phyloP scores from a whole-genome alignment of 1,140 invertebrate genomes.

The Drosophila repleta region DNA sequence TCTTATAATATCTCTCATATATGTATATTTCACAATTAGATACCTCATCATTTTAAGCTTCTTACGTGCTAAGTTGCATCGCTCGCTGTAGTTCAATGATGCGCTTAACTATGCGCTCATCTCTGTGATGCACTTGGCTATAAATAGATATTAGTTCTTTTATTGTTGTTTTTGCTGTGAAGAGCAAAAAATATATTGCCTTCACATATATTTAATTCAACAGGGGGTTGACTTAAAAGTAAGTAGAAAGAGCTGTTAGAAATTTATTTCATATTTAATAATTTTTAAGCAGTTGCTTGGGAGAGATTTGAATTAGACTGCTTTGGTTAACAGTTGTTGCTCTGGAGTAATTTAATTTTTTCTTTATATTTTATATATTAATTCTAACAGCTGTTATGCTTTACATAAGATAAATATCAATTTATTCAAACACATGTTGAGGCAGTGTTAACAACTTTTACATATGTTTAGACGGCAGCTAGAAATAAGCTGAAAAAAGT shows the following conservation, averaged over 20 bases:
- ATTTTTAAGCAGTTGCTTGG: no score
- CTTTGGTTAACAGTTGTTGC: no score
- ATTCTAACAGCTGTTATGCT: no score
- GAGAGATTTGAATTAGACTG: no score
- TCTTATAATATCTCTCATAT: constrained; percentile 17
- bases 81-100: constrained; percentile 1
- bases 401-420: no score
- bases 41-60: constrained; percentile 44
- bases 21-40: constrained; percentile 48
- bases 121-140: constrained; percentile 45
- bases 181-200: constrained; percentile 47
- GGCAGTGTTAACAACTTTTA: no score
- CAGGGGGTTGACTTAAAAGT: constrained; percentile 30
- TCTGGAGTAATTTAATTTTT: no score
- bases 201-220: constrained; percentile 60
- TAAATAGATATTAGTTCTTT: constrained; percentile 49
- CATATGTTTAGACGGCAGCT: no score
- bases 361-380: no score
- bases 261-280: background rate
- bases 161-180: constrained; percentile 46
- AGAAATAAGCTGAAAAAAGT: no score
- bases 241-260: background rate
- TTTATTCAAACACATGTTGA: no score
- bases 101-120: constrained; percentile 60
- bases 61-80: constrained; percentile 27